Evolutionary conservation across 2,113 vertebrate genomes (phyloP).

Genomic region (Actenoides lindsayi): DNA sequence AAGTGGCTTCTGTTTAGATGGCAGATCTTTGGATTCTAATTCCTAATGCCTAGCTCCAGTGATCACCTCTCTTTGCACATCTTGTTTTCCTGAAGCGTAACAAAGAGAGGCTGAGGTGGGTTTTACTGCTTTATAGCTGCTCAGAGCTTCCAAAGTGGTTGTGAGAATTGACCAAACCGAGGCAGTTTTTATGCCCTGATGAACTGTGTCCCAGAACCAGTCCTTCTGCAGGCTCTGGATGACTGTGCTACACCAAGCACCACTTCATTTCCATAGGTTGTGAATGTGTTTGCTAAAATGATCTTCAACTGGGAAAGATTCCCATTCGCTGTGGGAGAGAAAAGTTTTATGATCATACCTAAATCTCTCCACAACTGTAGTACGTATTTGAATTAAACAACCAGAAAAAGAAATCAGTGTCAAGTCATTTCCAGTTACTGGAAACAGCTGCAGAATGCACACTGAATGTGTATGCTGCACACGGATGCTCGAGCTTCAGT

Average conservation of each 20-base stretch:
- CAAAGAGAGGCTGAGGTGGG: neutral
- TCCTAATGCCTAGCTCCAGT: neutral
- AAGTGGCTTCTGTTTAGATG: neutral
- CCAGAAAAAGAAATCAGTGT: neutral
- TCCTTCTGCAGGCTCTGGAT: neutral
- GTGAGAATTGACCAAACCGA: neutral
- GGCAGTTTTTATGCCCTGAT: neutral
- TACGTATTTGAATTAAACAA: conserved; percentile 1
- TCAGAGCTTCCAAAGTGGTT: neutral
- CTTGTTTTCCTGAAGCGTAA: neutral
- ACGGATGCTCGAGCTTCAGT: neutral
- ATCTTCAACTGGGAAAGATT: neutral
- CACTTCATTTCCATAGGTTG: neutral
- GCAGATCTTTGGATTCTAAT: neutral
- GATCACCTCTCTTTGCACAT: neutral
- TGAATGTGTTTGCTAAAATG: neutral
- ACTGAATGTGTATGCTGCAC: neutral
- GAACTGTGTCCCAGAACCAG: fast-evolving
- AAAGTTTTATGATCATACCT: neutral
- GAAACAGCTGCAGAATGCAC: neutral
- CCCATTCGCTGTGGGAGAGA: neutral
- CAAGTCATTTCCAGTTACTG: neutral
- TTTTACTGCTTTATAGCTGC: neutral
- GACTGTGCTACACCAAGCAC: neutral
- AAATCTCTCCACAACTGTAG: neutral